Evolutionary conservation across 2,888 invertebrate genomes (phyloP).

Genomic region (Saturnia japonica): DNA sequence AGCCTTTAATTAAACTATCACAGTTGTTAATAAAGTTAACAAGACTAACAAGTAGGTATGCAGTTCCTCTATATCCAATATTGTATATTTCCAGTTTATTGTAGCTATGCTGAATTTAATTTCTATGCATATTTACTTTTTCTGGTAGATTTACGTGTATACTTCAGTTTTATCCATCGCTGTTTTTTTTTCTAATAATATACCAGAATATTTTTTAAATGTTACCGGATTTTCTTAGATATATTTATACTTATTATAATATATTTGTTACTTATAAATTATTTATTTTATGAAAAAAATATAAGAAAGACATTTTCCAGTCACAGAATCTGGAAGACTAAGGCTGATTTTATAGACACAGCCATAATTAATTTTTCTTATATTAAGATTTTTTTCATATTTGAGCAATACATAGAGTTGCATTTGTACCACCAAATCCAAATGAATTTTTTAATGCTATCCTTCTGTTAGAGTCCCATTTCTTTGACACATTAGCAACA

Average conservation of each 20-base stretch:
- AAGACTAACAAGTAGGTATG: not conserved
- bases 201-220: no score
- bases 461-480: slow-evolving; percentile 83
- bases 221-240: no score
- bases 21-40: no score
- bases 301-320: not conserved
- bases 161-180: not conserved
- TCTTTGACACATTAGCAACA: slow-evolving; percentile 81
- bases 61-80: not conserved
- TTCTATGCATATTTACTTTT: not conserved
- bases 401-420: slow-evolving; percentile 87
- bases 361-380: not conserved
- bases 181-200: not conserved
- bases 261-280: not conserved
- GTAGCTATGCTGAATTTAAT: not conserved
- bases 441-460: slow-evolving; percentile 98
- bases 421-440: slow-evolving; percentile 99
- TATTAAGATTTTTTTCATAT: slow-evolving; percentile 29
- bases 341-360: no score
- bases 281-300: not conserved
- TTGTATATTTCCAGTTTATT: not conserved
- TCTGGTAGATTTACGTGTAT: not conserved
- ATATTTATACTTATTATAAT: no score
- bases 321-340: not conserved
- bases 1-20: no score